Evolutionary conservation across 2,888 invertebrate species (phyloP).

Genomic region (Nemotelus nigrinus): DNA sequence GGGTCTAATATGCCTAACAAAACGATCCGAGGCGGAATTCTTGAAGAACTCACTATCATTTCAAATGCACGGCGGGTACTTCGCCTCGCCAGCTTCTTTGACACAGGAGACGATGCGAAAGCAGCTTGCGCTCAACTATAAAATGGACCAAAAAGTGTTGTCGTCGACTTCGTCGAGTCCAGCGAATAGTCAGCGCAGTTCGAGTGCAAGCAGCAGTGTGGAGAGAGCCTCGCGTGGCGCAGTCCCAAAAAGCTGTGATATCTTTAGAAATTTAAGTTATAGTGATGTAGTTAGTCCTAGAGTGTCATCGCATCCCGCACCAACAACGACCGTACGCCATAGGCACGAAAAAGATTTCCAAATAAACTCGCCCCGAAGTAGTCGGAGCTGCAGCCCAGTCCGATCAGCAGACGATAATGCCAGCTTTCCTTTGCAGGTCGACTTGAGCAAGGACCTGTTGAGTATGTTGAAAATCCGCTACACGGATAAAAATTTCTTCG

Average conservation of each 20-base stretch:
- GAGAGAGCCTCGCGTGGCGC: conserved; percentile 32
- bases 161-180: conserved; percentile 28
- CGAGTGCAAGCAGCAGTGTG: conserved; percentile 34
- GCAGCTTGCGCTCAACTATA: conserved; percentile 57
- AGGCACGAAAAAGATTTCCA: conserved; percentile 52
- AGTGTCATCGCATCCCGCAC: conserved; percentile 41
- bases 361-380: conserved; percentile 60
- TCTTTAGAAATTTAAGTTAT: conserved; percentile 41
- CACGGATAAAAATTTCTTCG: conserved; percentile 64
- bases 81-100: conserved; percentile 71
- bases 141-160: conserved; percentile 34
- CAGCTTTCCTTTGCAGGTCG: not conserved
- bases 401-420: conserved; percentile 22
- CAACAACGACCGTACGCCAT: not conserved
- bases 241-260: conserved; percentile 48
- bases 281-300: conserved; percentile 39
- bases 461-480: conserved; percentile 61
- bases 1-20: conserved; percentile 76
- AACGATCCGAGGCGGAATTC: conserved; percentile 56
- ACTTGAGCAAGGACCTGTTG: conserved; percentile 46
- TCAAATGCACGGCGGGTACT: conserved; percentile 88
- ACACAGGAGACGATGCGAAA: conserved; percentile 56
- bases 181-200: conserved; percentile 29
- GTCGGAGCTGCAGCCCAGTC: conserved; percentile 59
- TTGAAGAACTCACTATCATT: conserved; percentile 74